Percentiles rank a stretch among this genome's conserved stretches.
These are phyloP conservation scores for Aphelocoma californica DNA, from an alignment of 2,797 vertebrate genomes.

Conservation along the genomic window DNA sequence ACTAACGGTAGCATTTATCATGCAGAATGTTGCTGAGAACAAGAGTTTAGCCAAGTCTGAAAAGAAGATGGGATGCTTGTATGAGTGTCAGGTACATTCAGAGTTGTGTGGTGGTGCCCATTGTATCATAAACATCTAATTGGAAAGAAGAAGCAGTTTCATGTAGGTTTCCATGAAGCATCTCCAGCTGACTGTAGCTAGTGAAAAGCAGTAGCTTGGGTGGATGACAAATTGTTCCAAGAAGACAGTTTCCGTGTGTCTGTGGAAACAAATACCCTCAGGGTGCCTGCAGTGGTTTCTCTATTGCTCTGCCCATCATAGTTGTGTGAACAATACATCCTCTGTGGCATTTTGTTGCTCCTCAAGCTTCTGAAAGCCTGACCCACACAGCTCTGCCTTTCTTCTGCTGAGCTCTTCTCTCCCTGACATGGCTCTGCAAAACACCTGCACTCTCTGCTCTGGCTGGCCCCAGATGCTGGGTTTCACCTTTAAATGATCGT, in stretches of 20 bases:
- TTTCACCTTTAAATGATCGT: not conserved
- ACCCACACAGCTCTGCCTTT: not conserved
- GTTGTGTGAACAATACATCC: not conserved
- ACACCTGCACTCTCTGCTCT: rapidly evolving
- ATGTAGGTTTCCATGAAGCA: slow-evolving; percentile 1
- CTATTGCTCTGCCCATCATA: not conserved
- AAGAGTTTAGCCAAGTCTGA: not conserved
- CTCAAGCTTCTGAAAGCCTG: not conserved
- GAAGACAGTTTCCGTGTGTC: not conserved
- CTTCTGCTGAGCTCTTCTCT: not conserved
- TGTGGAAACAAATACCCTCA: slow-evolving; percentile 30
- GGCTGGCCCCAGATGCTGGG: not conserved
- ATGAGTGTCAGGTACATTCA: not conserved
- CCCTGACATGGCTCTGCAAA: not conserved
- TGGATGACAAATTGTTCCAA: slow-evolving; percentile 34
- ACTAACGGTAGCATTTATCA: not conserved
- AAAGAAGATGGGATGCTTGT: not conserved
- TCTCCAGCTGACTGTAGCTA: not conserved
- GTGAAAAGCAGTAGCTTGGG: slow-evolving; percentile 14
- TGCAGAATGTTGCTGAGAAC: not conserved
- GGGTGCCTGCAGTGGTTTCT: not conserved
- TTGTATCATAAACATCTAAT: not conserved
- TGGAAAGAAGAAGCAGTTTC: not conserved
- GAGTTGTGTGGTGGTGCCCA: not conserved
- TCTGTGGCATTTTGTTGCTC: not conserved